These are phyloP conservation scores for Hyposmocoma kahamanoa DNA, from an alignment of 1,140 invertebrate species.

Conservation along the genomic window DNA sequence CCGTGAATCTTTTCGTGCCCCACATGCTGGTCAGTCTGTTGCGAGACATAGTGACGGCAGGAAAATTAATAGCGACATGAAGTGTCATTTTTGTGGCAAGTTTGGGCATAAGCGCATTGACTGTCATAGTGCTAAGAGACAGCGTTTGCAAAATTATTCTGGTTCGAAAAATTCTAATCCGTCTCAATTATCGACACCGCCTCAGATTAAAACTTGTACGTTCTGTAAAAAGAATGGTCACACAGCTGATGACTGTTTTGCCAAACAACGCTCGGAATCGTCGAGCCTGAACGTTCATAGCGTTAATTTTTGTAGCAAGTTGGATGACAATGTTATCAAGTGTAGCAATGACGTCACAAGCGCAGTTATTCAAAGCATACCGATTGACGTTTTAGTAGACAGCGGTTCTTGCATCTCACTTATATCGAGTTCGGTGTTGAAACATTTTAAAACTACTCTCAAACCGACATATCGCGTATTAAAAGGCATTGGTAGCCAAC, in stretches of 20 bases:
- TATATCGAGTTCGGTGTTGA: slow-evolving; percentile 15
- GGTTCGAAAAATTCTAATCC: background rate
- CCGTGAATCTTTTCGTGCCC: no score
- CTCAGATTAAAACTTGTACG: background rate
- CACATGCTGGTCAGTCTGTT: no score
- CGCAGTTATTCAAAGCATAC: slow-evolving; percentile 12
- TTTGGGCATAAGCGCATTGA: background rate
- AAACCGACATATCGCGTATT: slow-evolving; percentile 11
- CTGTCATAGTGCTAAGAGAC: background rate
- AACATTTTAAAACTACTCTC: slow-evolving; percentile 15
- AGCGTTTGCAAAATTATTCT: background rate
- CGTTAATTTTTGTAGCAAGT: background rate
- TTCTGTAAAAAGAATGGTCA: background rate
- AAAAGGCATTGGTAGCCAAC: slow-evolving; percentile 17
- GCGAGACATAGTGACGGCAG: no score
- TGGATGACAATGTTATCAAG: no score
- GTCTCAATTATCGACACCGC: no score
- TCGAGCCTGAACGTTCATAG: background rate
- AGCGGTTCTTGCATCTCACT: slow-evolving; percentile 20
- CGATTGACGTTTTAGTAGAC: slow-evolving; percentile 21
- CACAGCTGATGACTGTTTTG: background rate
- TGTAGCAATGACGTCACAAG: slow-evolving; percentile 6
- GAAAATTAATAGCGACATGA: no score
- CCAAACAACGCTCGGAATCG: background rate
- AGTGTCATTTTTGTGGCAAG: background rate